Evolutionary conservation across 2,888 invertebrate species (phyloP).

Genomic region (Catocala fraxini): DNA sequence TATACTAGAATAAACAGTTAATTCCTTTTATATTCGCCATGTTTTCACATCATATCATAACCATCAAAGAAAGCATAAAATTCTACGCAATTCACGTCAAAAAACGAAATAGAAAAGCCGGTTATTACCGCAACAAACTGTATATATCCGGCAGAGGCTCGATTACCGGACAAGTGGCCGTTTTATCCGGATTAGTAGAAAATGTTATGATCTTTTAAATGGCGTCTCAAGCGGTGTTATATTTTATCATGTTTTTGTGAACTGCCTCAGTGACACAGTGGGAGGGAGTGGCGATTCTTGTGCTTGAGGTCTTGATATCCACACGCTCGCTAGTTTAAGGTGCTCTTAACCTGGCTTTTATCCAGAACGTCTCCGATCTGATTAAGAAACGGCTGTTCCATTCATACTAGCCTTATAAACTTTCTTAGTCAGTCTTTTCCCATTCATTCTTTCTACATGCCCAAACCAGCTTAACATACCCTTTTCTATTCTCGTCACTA

Average conservation of each 20-base stretch:
- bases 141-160: slow-evolving; percentile 56
- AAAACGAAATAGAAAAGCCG: slow-evolving; percentile 36
- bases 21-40: slow-evolving; percentile 14
- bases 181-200: slow-evolving; percentile 45
- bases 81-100: slow-evolving; percentile 18
- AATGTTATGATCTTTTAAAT: slow-evolving; percentile 25
- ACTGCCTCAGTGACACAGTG: no score
- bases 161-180: slow-evolving; percentile 61
- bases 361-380: no score
- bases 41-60: slow-evolving; percentile 4
- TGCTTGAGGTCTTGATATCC: no score
- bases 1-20: slow-evolving; percentile 17
- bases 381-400: no score
- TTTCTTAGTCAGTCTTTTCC: no score
- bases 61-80: slow-evolving; percentile 25
- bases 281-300: no score
- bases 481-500: no score
- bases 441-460: no score
- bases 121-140: slow-evolving; percentile 49
- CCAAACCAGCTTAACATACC: no score
- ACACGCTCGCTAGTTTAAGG: no score
- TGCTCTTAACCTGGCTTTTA: no score
- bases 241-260: slow-evolving; percentile 1
- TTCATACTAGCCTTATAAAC: no score
- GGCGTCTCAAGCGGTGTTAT: neutral